Percentiles rank a stretch among this genome's conserved stretches.
Conservation (phyloP, 2,113 vertebrate species). For the Lepisosteus oculatus region DNA sequence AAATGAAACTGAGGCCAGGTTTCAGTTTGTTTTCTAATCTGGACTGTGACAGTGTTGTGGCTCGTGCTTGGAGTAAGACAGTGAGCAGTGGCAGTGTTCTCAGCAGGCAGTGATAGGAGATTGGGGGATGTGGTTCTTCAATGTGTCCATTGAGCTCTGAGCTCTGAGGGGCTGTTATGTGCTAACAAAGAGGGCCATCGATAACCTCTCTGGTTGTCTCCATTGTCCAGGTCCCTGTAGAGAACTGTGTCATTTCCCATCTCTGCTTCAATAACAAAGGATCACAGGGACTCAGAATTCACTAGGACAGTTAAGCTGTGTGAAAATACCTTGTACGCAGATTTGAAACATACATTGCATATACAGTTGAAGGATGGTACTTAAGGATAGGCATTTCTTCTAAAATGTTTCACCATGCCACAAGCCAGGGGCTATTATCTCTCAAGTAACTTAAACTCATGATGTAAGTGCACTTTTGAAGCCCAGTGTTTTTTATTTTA, state of each 20-base stretch:
- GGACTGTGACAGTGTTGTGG: neutral
- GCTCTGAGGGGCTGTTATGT: slow-evolving; percentile 6
- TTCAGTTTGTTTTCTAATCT: neutral
- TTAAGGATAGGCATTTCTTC: too few species aligned
- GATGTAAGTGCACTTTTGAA: too few species aligned
- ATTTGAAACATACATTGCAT: too few species aligned
- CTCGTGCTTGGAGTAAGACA: neutral
- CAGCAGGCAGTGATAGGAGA: neutral
- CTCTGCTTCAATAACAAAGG: neutral
- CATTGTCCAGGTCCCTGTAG: neutral
- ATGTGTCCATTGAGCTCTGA: neutral
- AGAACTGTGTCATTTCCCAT: neutral
- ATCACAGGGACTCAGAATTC: neutral
- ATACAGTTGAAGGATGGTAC: too few species aligned
- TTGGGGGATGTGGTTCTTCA: neutral
- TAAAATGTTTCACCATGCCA: too few species aligned
- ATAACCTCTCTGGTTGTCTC: neutral
- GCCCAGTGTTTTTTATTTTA: too few species aligned
- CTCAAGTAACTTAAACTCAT: too few species aligned
- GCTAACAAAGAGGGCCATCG: neutral
- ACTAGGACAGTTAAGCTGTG: neutral
- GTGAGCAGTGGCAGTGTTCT: too few species aligned
- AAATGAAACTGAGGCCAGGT: neutral
- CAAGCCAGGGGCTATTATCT: too few species aligned
- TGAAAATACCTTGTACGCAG: neutral